Evolutionary conservation across 2,888 invertebrate genomes (phyloP).

Genomic region (Bursaphelenchus okinawaensis): DNA sequence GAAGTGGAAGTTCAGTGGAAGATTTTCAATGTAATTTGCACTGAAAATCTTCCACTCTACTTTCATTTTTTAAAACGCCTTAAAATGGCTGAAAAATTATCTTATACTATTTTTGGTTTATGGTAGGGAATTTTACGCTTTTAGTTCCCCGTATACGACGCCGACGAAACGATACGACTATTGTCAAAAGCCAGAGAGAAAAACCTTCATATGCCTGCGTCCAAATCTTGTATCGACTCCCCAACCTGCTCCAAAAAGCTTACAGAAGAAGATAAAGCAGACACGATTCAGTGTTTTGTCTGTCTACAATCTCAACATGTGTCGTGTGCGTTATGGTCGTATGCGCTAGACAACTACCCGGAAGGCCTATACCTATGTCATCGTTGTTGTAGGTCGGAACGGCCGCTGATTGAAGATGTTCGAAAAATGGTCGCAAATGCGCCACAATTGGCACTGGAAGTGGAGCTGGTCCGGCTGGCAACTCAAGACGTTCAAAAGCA

Average conservation of each 20-base stretch:
- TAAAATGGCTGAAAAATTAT: no score
- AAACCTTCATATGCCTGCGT: background rate
- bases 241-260: background rate
- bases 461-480: background rate
- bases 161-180: background rate
- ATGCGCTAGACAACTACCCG: background rate
- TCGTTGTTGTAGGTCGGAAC: slow-evolving; percentile 8
- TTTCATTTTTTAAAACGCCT: no score
- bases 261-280: background rate
- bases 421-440: background rate
- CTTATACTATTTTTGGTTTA: no score
- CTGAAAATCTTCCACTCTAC: no score
- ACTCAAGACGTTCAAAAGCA: background rate
- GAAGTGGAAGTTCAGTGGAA: no score
- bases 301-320: background rate
- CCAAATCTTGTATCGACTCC: background rate
- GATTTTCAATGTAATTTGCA: no score
- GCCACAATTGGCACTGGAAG: background rate
- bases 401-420: background rate
- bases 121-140: background rate
- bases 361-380: slow-evolving; percentile 1
- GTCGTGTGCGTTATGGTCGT: background rate
- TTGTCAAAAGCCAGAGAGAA: background rate
- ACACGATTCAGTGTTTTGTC: background rate
- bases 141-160: background rate